These are phyloP conservation scores for Distichodus sexfasciatus DNA, from an alignment of 2,797 vertebrate genomes.

Conservation along the genomic window DNA sequence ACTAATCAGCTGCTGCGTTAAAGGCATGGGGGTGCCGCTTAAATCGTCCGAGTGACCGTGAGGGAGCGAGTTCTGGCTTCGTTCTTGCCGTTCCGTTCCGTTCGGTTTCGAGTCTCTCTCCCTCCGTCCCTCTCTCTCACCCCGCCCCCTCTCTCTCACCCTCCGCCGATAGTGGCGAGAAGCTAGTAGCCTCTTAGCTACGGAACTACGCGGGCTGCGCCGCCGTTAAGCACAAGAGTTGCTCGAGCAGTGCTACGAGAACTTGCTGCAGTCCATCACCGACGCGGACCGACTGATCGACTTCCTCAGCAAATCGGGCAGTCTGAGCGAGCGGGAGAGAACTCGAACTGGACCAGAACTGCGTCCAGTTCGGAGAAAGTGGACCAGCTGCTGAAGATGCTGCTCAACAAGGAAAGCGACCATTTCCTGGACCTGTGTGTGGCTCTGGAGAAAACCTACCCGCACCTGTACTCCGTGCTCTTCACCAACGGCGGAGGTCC, in stretches of 20 bases:
- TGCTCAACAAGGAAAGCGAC: conserved; percentile 92
- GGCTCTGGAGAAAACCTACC: conserved; percentile 95
- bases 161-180: conserved; percentile 57
- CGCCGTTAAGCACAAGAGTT: conserved; percentile 99
- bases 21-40: conserved; percentile 69
- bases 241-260: conserved; percentile 91
- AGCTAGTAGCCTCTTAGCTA: conserved; percentile 70
- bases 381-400: conserved; percentile 91
- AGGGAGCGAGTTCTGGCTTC: conserved; percentile 62
- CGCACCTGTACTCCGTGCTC: conserved; percentile 88
- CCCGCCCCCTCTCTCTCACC: too few species aligned
- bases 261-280: conserved; percentile 91
- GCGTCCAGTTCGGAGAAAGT: conserved; percentile 84
- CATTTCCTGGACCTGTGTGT: conserved; percentile 94
- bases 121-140: too few species aligned
- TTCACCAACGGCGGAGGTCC: conserved; percentile 85
- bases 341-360: conserved; percentile 86
- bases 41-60: conserved; percentile 70
- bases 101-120: conserved; percentile 53
- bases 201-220: conserved; percentile 74
- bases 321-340: conserved; percentile 83
- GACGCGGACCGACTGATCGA: conserved; percentile 89
- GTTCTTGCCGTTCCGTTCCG: conserved; percentile 66
- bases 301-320: conserved; percentile 86
- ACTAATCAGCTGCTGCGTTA: conserved; percentile 66